Percentiles rank a stretch among this genome's conserved stretches.
Evolutionary conservation across 2,888 invertebrate species (phyloP).

Genomic region (Diplolepis rosae): DNA sequence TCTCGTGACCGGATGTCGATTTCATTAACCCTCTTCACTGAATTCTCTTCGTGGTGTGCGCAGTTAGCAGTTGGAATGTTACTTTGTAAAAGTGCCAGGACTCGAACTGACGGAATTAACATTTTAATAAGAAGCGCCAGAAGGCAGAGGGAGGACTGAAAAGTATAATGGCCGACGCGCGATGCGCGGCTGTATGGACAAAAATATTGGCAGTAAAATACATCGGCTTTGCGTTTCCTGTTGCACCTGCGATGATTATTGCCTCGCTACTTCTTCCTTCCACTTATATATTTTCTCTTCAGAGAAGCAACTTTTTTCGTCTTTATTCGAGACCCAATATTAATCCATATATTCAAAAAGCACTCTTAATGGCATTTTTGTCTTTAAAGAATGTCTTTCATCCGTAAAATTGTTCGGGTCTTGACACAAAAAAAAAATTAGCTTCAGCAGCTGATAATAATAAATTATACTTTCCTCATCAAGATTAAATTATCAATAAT

Average conservation of each 20-base stretch:
- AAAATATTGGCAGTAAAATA: slow-evolving; percentile 27
- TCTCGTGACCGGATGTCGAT: slow-evolving; percentile 9
- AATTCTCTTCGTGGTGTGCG: background rate
- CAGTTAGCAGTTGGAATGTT: slow-evolving; percentile 24
- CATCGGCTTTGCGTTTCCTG: background rate
- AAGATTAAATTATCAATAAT: no score
- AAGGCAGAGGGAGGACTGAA: slow-evolving; percentile 23
- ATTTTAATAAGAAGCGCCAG: slow-evolving; percentile 31
- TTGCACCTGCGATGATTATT: slow-evolving; percentile 9
- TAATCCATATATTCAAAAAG: no score
- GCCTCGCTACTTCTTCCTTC: background rate
- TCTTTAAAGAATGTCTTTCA: no score
- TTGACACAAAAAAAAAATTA: no score
- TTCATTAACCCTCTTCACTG: slow-evolving; percentile 16
- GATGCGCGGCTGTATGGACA: slow-evolving; percentile 3
- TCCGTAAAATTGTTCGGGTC: no score
- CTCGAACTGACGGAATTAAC: slow-evolving; percentile 20
- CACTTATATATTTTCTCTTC: background rate
- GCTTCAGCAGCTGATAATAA: no score
- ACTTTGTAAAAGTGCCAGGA: slow-evolving; percentile 24
- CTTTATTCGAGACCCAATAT: no score
- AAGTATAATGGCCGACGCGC: background rate
- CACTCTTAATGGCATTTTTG: no score
- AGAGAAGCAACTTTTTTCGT: no score
- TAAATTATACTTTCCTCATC: no score